phyloP scores from a whole-genome alignment of 2,797 vertebrate species.

The Chelon labrosus region DNA sequence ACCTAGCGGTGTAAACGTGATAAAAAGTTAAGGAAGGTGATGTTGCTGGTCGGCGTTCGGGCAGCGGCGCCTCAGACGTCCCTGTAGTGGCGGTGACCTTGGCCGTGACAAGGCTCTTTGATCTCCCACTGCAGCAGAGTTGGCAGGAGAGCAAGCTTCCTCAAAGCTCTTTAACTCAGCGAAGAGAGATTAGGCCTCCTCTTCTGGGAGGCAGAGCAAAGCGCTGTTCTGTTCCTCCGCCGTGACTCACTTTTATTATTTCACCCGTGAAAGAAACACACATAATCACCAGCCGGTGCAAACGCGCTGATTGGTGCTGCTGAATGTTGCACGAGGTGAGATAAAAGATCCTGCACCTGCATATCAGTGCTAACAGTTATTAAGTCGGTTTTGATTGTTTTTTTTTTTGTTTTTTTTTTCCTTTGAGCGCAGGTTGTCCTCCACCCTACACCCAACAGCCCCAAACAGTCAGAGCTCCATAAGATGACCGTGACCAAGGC shows the following conservation, averaged over 20 bases:
- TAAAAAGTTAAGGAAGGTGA: constrained; percentile 33
- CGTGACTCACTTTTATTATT: constrained; percentile 49
- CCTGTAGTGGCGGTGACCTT: constrained; percentile 76
- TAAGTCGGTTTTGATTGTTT: constrained; percentile 1
- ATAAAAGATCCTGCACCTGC: constrained; percentile 38
- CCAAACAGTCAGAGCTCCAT: constrained; percentile 98
- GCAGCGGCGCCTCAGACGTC: constrained; percentile 50
- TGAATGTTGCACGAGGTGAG: constrained; percentile 45
- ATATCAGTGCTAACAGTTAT: constrained; percentile 1
- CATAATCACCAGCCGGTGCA: constrained; percentile 38
- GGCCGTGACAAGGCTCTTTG: constrained; percentile 74
- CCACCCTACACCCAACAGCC: constrained; percentile 98
- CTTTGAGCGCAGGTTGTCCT: constrained; percentile 91
- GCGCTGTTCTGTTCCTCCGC: constrained; percentile 41
- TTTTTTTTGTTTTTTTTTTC: constrained; percentile 17
- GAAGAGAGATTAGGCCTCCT: constrained; percentile 78
- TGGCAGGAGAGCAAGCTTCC: constrained; percentile 73
- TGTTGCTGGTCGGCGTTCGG: constrained; percentile 26
- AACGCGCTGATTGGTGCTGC: constrained; percentile 28
- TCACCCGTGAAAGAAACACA: constrained; percentile 42
- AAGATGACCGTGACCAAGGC: constrained; percentile 99
- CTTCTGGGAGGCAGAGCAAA: constrained; percentile 67
- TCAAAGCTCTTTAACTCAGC: constrained; percentile 83
- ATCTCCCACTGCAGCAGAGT: constrained; percentile 74
- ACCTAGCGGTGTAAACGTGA: constrained; percentile 34